Percentiles rank a stretch among this genome's conserved stretches.
phyloP scores from a whole-genome alignment of 2,797 vertebrate species.

The Alca torda region DNA sequence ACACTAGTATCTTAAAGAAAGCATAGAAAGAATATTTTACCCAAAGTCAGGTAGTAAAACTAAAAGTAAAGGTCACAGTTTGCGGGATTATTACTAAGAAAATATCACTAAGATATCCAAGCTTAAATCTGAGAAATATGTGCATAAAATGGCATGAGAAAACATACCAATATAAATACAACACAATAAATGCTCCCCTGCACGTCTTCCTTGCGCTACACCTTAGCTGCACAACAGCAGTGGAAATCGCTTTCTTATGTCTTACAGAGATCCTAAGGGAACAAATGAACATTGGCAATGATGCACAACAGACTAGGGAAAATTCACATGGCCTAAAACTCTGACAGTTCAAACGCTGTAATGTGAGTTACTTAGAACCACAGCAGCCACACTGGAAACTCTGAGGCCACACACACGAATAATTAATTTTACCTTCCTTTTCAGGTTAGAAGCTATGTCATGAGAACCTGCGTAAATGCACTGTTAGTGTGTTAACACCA shows the following conservation, averaged over 20 bases:
- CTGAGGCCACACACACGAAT: not conserved
- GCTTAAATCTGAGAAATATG: not conserved
- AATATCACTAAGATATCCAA: not conserved
- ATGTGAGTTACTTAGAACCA: not conserved
- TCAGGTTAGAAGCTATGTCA: not conserved
- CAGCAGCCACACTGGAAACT: not conserved
- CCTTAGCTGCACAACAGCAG: not conserved
- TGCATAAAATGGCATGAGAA: not conserved
- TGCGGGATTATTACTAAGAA: not conserved
- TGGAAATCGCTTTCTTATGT: not conserved
- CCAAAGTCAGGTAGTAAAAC: not conserved
- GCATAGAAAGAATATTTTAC: not conserved
- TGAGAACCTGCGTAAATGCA: not conserved
- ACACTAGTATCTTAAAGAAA: not conserved
- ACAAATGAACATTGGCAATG: not conserved
- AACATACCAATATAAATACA: not conserved
- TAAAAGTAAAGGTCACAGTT: not conserved
- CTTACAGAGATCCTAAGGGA: not conserved
- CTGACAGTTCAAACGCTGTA: not conserved
- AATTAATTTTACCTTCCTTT: not conserved
- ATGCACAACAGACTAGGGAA: not conserved
- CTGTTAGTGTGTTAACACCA: not conserved
- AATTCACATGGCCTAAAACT: not conserved
- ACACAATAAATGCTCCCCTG: not conserved
- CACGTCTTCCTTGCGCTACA: not conserved